phyloP scores from a whole-genome alignment of 30 jellyfish, hydroid and myxozoan genomes.

The Rhopilema esculentum region DNA sequence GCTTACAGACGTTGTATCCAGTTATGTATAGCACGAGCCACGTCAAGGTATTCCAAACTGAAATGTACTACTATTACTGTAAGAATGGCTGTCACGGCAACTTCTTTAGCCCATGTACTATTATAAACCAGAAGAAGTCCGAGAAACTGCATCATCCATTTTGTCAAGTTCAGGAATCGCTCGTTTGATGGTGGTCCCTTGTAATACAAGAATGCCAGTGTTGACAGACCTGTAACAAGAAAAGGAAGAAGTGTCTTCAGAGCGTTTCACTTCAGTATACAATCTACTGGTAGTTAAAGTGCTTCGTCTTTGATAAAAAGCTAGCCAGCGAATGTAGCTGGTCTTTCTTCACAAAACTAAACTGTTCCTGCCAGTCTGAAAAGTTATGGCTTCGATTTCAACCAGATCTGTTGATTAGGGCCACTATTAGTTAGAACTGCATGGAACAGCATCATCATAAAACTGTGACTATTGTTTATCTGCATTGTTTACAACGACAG shows the following conservation, averaged over 20 bases:
- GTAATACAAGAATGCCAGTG: conserved; percentile 84
- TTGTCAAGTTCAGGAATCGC: conserved; percentile 74
- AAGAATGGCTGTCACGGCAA: conserved; percentile 85
- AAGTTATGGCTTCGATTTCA: too few relatives aligned
- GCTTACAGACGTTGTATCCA: conserved; percentile 34
- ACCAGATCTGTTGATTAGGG: too few relatives aligned
- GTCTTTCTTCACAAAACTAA: too few relatives aligned
- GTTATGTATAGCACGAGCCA: conserved; percentile 5
- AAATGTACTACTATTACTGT: conserved; percentile 21
- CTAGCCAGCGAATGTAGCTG: too few relatives aligned
- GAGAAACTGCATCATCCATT: conserved; percentile 85
- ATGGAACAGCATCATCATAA: too few relatives aligned
- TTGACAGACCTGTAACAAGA: conserved; percentile 62
- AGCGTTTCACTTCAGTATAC: not conserved
- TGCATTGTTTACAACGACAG: too few relatives aligned
- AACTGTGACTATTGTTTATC: too few relatives aligned
- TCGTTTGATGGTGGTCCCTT: conserved; percentile 84
- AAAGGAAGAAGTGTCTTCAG: too few relatives aligned
- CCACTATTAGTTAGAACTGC: too few relatives aligned
- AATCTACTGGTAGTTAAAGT: too few relatives aligned
- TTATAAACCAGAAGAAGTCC: conserved; percentile 71
- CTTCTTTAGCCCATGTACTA: conserved; percentile 76
- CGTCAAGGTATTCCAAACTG: conserved; percentile 4
- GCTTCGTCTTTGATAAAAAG: too few relatives aligned
- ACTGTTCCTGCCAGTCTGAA: too few relatives aligned